Conservation (phyloP, 2,113 vertebrate genomes). For the Dasyprocta punctata region DNA sequence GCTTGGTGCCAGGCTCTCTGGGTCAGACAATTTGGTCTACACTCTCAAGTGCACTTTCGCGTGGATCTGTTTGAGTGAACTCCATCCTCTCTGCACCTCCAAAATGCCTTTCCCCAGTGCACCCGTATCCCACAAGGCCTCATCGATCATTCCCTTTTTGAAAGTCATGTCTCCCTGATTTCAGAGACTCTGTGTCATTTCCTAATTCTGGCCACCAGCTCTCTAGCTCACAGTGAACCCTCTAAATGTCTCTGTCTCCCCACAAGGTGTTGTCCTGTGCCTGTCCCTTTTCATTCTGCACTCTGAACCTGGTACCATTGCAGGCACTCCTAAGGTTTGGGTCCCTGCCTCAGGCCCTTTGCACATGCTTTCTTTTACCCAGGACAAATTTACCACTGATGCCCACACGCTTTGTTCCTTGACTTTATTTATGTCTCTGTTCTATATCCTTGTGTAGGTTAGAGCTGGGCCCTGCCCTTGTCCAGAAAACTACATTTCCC, state of each 20-base stretch:
- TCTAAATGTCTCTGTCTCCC: neutral
- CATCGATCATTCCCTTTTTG: neutral
- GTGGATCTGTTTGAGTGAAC: too few species aligned
- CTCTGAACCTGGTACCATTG: neutral
- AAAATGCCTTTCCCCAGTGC: neutral
- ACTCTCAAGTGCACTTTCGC: neutral
- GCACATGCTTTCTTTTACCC: neutral
- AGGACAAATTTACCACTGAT: neutral
- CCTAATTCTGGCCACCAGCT: neutral
- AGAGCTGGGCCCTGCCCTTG: neutral
- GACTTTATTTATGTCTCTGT: neutral
- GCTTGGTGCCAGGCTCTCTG: neutral
- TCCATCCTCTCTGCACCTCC: neutral
- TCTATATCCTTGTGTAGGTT: neutral
- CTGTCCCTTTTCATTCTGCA: neutral
- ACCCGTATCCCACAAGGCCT: neutral
- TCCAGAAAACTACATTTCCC: conserved; percentile 60
- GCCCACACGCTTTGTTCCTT: neutral
- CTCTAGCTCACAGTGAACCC: neutral
- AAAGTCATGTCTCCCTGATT: neutral
- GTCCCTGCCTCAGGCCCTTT: conserved; percentile 19
- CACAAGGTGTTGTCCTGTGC: neutral
- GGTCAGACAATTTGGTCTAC: neutral
- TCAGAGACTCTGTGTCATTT: neutral
- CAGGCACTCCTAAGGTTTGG: neutral